A percentile compares a stretch with the other conserved stretches of the same genome.
Conservation (phyloP, 2,797 vertebrate species). For the Okamejei kenojei region DNA sequence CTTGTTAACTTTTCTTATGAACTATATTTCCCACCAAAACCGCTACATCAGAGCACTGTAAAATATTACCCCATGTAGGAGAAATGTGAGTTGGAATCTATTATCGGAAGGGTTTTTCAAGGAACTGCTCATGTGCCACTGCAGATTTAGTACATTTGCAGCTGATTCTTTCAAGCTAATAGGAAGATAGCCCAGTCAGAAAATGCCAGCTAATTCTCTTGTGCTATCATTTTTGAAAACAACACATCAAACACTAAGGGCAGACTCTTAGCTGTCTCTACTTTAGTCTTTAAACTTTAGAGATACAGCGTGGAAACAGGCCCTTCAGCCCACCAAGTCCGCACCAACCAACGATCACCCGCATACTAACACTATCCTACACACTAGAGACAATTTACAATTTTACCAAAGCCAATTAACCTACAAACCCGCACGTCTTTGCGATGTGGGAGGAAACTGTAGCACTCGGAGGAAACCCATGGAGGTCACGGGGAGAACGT, state of each 20-base stretch:
- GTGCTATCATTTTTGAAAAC: background rate
- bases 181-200: background rate
- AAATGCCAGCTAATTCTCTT: background rate
- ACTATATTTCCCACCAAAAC: background rate
- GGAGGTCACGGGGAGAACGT: too few relatives aligned
- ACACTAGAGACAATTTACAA: too few relatives aligned
- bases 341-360: too few relatives aligned
- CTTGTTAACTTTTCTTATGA: background rate
- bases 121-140: too few relatives aligned
- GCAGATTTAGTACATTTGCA: background rate
- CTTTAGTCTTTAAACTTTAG: too few relatives aligned
- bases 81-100: background rate
- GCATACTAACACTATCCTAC: too few relatives aligned
- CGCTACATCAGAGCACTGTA: background rate
- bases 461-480: too few relatives aligned
- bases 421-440: too few relatives aligned
- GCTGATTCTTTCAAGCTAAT: background rate
- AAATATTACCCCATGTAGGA: background rate
- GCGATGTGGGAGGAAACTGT: too few relatives aligned
- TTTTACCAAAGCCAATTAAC: too few relatives aligned
- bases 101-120: background rate
- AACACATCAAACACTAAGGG: background rate
- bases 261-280: background rate
- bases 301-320: too few relatives aligned
- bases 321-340: too few relatives aligned